Conservation (phyloP, 2,113 vertebrate genomes). For the Halichoerus grypus region DNA sequence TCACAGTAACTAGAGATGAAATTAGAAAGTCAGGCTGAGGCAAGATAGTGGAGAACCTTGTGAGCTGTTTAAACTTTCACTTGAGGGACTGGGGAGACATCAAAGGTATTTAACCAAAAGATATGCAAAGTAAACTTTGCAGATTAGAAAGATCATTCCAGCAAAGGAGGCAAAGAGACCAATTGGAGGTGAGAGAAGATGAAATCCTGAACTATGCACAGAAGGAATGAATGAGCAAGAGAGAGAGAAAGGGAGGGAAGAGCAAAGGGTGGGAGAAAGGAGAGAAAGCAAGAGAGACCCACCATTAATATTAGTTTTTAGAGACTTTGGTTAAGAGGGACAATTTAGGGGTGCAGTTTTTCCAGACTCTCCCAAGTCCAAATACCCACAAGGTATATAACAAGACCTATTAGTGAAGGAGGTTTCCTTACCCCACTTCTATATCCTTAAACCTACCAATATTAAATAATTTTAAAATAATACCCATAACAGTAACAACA, state of each 20-base stretch:
- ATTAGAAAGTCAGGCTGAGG: not conserved
- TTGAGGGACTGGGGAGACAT: not conserved
- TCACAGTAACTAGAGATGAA: not conserved
- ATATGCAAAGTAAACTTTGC: not conserved
- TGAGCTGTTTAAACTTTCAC: not conserved
- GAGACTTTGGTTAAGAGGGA: not conserved
- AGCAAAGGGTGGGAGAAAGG: not conserved
- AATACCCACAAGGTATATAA: not conserved
- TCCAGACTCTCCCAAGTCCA: not conserved
- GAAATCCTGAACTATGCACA: not conserved
- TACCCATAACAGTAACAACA: not conserved
- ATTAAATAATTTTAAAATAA: not conserved
- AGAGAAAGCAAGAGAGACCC: not conserved
- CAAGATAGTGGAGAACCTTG: not conserved
- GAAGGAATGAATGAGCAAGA: not conserved
- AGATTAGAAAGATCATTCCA: constrained; percentile 19
- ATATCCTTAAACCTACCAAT: not conserved
- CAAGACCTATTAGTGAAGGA: not conserved
- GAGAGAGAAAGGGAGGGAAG: not conserved
- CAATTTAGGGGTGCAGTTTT: not conserved
- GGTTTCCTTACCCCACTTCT: not conserved
- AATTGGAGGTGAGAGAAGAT: not conserved
- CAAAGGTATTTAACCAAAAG: constrained; percentile 27
- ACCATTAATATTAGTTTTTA: not conserved
- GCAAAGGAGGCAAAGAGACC: not conserved